Evolutionary conservation across 2,113 vertebrate species (phyloP).

Genomic region (Acinonyx jubatus): DNA sequence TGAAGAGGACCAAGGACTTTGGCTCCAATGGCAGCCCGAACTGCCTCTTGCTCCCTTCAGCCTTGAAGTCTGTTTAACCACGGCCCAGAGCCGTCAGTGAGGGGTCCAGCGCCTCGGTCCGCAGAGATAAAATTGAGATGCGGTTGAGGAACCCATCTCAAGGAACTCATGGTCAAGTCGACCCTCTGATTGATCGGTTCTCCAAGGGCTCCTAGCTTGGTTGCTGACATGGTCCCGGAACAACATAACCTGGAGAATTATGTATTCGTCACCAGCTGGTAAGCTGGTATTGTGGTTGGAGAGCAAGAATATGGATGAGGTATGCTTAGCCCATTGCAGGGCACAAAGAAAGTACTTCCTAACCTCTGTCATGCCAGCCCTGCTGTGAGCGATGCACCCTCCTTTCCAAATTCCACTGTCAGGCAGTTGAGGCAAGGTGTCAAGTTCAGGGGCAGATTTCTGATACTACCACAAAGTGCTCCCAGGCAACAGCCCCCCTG

Average conservation of each 20-base stretch:
- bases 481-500: too few species aligned
- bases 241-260: neutral
- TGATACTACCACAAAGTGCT: neutral
- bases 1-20: neutral
- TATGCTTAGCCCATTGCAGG: neutral
- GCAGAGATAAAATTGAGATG: neutral
- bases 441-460: neutral
- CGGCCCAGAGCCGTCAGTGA: neutral
- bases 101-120: neutral
- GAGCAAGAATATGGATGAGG: neutral
- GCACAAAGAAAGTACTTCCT: neutral
- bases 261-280: neutral
- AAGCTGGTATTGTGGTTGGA: neutral
- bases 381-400: too few species aligned
- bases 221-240: neutral
- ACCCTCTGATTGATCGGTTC: neutral
- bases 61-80: neutral
- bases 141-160: neutral
- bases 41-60: neutral
- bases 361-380: neutral
- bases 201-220: neutral
- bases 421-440: neutral
- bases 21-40: neutral
- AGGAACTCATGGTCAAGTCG: neutral
- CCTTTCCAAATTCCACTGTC: neutral